Evolutionary conservation across 2,888 invertebrate genomes (phyloP), one percentile per base, ranked within the genome.

Genomic region (Nomada hirtipes): DNA sequence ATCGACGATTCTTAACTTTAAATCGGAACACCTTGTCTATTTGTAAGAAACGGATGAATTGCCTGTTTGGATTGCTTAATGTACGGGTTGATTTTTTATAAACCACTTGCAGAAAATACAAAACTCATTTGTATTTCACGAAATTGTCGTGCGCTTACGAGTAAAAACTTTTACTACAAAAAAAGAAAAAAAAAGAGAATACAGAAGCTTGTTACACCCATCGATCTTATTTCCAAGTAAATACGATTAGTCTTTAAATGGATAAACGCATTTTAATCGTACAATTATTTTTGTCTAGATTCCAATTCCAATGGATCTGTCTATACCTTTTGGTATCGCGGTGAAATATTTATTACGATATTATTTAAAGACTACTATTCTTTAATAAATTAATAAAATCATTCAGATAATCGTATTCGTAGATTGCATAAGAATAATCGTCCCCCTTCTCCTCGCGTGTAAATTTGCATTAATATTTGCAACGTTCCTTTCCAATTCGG

Each of bases 11-110:
- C 26, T 59, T 65, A 59, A 44, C 59, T 44, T 75, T 1, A 63
- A 42, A 13, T 63, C 63, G 63, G 53, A 72, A 20, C 55, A 53
- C 72, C 64, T 44, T 61, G 53, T 55, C 26, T 64, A 64, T 20
- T 53, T 15, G 18, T 42, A 53, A 72, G n/a, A 52, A 13, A 10
- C 23, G 10, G 13, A 4, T 15, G 13, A 20, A 36, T 13, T 18
- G 7, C n/a, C 1, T 18, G 4, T 15, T 42, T 3, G 42, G 15
- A 15, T 15, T 36, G 53, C 20, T 15, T 52, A 65, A 52, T 29
- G 29, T 71, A 72, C 13, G 2, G 4, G 15, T 72, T 55, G 26
- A 72, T 47, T 72, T 72, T 72, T 72, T 64, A 72, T 64, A 55
- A 72, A 72, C 2, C 44, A 64, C 61, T 18, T 26, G 64, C 53